Base-by-base conservation (phyloP, 2,797 vertebrate species). In the Diglossa cyanea region DNA sequence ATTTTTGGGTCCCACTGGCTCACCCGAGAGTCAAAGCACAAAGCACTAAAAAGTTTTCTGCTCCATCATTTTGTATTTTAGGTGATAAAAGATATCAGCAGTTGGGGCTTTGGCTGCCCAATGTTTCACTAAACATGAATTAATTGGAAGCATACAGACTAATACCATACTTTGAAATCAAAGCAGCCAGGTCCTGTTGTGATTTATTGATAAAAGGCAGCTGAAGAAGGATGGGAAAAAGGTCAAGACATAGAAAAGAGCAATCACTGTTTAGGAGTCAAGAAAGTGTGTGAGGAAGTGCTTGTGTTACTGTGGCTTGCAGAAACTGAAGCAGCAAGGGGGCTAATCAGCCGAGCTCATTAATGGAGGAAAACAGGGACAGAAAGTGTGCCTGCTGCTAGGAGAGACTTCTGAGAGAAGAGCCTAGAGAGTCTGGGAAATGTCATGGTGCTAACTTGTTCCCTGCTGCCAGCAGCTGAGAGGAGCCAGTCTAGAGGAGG, bases 301-400 rank as follows among this genome's bases (percentile, higher is more conserved):
- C 50, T n/a, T 70, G 47, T 17, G 55, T 78, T 92, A 73, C 58
- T 20, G 39, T n/a, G 37, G 16, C 72, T 93, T 86, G 70, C 47
- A 92, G 92, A 92, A 93, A 91, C 55, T 31, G 71, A 92, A 96
- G 63, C 81, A 79, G 77, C 74, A 60, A 92, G 86, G 71, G 63
- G 40, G 60, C 90, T 95, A 95, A 93, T 94, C 91, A 96, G 37
- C 44, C 0, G 0, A 79, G 67, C 55, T 93, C 86, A 73, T 95
- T 89, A 93, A 79, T 2, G 9, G 44, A 79, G 33, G 23, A 76
- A 95, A 93, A 78, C n/a, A 73, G 48, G 63, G 51, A 63, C 30
- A 63, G 48, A 91, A 87, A 79, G 3, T 48, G 15, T 60, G 25
- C 86, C 81, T 93, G 91, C 74, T 91, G 86, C 48, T 92, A 70